These are phyloP conservation scores for Sebastes reedi DNA, from an alignment of 2,797 vertebrate genomes.

Conservation along the genomic window DNA sequence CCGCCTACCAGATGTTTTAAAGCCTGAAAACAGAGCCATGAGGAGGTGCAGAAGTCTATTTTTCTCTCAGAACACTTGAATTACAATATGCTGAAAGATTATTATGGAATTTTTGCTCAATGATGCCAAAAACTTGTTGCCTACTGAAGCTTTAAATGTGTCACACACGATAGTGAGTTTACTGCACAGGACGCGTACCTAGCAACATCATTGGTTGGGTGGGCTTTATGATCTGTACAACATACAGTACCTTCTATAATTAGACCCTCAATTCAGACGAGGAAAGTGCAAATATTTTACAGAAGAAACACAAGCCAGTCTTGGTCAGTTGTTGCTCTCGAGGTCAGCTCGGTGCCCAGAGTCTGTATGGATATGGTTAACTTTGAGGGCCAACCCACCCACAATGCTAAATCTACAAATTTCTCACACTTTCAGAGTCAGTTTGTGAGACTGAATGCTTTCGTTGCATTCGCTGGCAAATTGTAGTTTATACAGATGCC, in stretches of 20 bases:
- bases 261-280: not conserved
- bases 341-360: not conserved
- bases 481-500: not conserved
- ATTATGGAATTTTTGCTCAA: no score
- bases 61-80: no score
- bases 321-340: not conserved
- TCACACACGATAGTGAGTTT: no score
- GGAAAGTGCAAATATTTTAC: not conserved
- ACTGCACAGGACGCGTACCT: no score
- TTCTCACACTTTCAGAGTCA: not conserved
- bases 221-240: not conserved
- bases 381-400: not conserved
- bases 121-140: no score
- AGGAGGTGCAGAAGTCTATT: no score
- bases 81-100: no score
- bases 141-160: no score
- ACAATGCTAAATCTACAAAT: not conserved
- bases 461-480: not conserved
- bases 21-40: no score
- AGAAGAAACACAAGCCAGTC: not conserved
- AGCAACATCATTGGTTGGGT: not conserved
- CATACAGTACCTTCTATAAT: not conserved
- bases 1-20: no score
- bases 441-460: slow-evolving; percentile 9
- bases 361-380: not conserved